Conservation (phyloP, 2,797 vertebrate genomes). For the Zenarchopterus dispar region DNA sequence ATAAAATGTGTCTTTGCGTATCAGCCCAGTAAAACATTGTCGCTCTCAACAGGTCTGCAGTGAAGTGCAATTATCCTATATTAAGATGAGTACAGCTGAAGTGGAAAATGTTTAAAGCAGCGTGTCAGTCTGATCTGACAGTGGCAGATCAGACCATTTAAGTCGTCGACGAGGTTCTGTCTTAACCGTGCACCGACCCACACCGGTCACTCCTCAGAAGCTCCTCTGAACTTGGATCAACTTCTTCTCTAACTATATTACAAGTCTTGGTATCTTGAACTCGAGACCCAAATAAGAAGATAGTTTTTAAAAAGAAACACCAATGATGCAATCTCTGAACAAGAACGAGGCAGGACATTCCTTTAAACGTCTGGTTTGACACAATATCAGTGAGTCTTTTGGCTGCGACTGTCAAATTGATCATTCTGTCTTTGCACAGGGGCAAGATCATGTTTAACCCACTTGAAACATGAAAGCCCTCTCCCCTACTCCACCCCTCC, state of each 20-base stretch:
- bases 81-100: not conserved
- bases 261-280: slow-evolving; percentile 51
- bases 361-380: slow-evolving; percentile 21
- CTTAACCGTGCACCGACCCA: slow-evolving; percentile 60
- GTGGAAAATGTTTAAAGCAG: slow-evolving; percentile 5
- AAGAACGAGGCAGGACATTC: slow-evolving; percentile 36
- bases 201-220: slow-evolving; percentile 65
- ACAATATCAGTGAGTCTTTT: not conserved
- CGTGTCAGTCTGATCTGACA: slow-evolving; percentile 36
- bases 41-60: no score
- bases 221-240: slow-evolving; percentile 37
- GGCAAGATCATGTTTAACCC: slow-evolving; percentile 20
- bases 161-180: slow-evolving; percentile 62
- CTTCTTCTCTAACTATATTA: slow-evolving; percentile 54
- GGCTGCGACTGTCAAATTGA: slow-evolving; percentile 15
- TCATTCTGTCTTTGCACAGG: slow-evolving; percentile 18
- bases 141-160: slow-evolving; percentile 43
- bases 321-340: slow-evolving; percentile 46
- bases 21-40: no score
- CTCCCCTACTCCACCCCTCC: not conserved
- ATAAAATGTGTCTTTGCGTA: no score
- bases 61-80: not conserved
- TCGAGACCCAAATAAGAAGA: slow-evolving; percentile 35
- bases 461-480: slow-evolving; percentile 14
- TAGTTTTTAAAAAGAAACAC: slow-evolving; percentile 25